phyloP scores from a whole-genome alignment of 2,888 invertebrate species.

The Apoda limacodes region DNA sequence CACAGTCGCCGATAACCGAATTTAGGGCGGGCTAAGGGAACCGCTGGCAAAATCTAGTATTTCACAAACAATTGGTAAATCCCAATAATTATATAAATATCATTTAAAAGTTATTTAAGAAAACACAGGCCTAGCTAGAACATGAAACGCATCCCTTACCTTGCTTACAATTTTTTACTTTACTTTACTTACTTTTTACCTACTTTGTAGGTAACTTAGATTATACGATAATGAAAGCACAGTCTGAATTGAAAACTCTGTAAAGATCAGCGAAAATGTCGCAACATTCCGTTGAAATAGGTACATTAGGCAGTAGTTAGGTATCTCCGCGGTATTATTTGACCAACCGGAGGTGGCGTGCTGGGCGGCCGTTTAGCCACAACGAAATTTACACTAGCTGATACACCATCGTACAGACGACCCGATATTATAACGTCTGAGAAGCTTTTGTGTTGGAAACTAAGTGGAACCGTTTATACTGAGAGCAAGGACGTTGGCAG shows the following conservation, averaged over 20 bases:
- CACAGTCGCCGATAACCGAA: no score
- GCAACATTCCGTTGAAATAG: slow-evolving; percentile 51
- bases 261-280: slow-evolving; percentile 33
- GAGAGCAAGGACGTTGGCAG: slow-evolving; percentile 37
- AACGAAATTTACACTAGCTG: slow-evolving; percentile 55
- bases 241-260: slow-evolving; percentile 50
- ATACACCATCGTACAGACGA: slow-evolving; percentile 48
- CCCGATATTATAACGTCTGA: slow-evolving; percentile 63
- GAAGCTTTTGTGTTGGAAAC: slow-evolving; percentile 60
- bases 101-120: no score
- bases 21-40: no score
- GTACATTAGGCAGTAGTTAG: slow-evolving; percentile 65
- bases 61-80: no score
- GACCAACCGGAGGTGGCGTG: slow-evolving; percentile 63
- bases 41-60: no score
- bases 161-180: no score
- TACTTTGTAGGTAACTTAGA: no score
- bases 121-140: no score
- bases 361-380: slow-evolving; percentile 46
- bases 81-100: no score
- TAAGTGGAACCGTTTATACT: slow-evolving; percentile 51
- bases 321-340: slow-evolving; percentile 62
- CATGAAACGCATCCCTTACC: no score
- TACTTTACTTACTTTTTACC: no score
- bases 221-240: no score